Evolutionary conservation across 2,113 vertebrate species (phyloP).

Genomic region (Nansenia antarctica): DNA sequence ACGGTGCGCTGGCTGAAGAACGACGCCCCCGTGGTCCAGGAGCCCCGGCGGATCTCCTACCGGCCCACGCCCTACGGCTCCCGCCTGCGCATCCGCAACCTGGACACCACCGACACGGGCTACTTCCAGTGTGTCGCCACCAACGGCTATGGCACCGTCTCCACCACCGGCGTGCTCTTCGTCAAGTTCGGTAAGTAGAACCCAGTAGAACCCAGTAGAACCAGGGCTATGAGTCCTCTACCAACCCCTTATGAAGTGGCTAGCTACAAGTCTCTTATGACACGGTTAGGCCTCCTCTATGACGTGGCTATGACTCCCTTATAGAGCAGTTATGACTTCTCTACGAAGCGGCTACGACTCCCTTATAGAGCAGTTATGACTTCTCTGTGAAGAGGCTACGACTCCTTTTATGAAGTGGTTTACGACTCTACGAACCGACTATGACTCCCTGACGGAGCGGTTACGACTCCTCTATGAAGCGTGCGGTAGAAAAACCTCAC

Average conservation of each 20-base stretch:
- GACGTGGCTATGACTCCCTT: background rate
- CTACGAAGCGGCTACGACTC: background rate
- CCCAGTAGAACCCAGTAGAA: background rate
- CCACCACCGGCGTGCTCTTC: slow-evolving; percentile 92
- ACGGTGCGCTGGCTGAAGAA: slow-evolving; percentile 95
- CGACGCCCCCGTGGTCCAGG: slow-evolving; percentile 93
- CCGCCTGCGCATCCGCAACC: slow-evolving; percentile 90
- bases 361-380: background rate
- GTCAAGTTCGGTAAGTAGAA: slow-evolving; percentile 98
- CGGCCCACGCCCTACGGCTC: slow-evolving; percentile 86
- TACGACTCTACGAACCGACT: no score
- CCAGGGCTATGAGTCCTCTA: background rate
- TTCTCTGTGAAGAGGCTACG: background rate
- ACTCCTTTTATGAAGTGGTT: no score
- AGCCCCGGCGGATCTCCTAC: slow-evolving; percentile 90
- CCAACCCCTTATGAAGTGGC: background rate
- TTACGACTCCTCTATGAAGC: background rate
- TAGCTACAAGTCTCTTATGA: no score
- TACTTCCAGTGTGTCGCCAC: slow-evolving; percentile 97
- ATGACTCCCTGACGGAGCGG: background rate
- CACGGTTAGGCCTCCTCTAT: no score
- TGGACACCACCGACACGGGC: slow-evolving; percentile 96
- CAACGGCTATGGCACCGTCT: slow-evolving; percentile 86
- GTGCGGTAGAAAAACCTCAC: no score
- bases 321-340: background rate